Evolutionary conservation across 2,797 vertebrate species (phyloP), one percentile per base, ranked within the genome.

Genomic region (Enteromius radiatus): DNA sequence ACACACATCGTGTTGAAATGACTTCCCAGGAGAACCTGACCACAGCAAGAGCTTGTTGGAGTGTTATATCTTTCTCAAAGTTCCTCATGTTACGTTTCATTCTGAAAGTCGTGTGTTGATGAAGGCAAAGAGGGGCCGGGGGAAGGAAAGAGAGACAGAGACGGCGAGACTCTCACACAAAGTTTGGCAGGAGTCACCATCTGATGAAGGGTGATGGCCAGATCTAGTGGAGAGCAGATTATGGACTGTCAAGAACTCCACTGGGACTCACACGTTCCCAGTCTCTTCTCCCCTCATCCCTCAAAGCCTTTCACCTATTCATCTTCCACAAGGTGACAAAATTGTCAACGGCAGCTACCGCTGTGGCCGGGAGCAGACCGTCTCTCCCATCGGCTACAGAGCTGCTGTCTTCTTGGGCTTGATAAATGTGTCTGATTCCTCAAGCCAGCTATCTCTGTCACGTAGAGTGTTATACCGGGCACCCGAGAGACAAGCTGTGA

Each of bases 301-400:
- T 81, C 80, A 81, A 75, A 65, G 43, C 70, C 69, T 82, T 82
- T 75, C 70, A 75, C 80, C 80, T 82, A 82, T 75, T 82, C 71
- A 65, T 82, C 80, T 82, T 82, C 36, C 70, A 75, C 31, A 75
- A 81, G 70, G 43, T 81, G 80, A 81, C 70, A 81, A 74, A 64
- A 82, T 41, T 75, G 70, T 75, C 70, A 82, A 82, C 59, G 75
- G 70, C 70, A 75, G 59, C 45, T 63, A 75, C 59, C 21, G 70
- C 80, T 65, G 45, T 15, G 80, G 59, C 31, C 10, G n/a, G 21
- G 41, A 12, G 54, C 56, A 47, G 54, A 19, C 41, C 21, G 28
- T 5, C 41, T 41, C 79, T 81, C 38, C 79, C 63, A 28, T 41
- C 23, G 12, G 76, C 28, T 78, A 59, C 36, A 63, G 52, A 47